These are phyloP conservation scores for Larimichthys crocea DNA, from an alignment of 2,113 vertebrate genomes.

Conservation along the genomic window DNA sequence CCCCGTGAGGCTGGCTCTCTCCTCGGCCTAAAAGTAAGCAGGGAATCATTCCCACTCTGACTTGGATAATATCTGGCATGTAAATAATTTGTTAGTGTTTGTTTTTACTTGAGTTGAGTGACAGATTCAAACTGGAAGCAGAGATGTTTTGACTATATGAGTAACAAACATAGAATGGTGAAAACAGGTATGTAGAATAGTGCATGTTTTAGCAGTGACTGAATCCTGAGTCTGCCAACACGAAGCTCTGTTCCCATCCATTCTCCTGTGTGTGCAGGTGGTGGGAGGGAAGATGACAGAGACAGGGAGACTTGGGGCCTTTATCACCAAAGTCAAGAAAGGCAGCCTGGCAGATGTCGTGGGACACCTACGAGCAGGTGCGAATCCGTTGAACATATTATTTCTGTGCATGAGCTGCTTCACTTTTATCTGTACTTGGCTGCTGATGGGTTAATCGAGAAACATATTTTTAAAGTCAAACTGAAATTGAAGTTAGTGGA, in stretches of 20 bases:
- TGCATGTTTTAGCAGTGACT: neutral
- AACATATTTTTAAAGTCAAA: neutral
- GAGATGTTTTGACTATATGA: neutral
- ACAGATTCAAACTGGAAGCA: neutral
- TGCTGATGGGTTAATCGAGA: neutral
- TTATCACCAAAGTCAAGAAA: conserved; percentile 99
- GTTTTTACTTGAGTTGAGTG: neutral
- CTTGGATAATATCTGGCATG: neutral
- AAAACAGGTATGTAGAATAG: neutral
- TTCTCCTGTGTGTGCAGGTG: conserved; percentile 83
- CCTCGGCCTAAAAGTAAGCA: conserved; percentile 94
- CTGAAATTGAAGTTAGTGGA: neutral
- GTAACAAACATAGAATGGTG: neutral
- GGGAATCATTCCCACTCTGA: neutral
- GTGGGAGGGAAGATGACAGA: conserved; percentile 98
- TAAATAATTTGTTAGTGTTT: neutral
- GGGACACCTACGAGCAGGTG: conserved; percentile 97
- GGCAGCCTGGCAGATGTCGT: conserved; percentile 98
- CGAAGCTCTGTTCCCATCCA: neutral
- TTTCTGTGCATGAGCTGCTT: neutral
- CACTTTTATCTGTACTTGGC: neutral
- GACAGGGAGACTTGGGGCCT: conserved; percentile 95
- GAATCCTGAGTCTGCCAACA: neutral
- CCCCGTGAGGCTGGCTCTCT: conserved; percentile 96
- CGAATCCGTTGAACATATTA: neutral